These are phyloP conservation scores for Mobula birostris DNA, from an alignment of 2,113 vertebrate genomes.

Conservation along the genomic window DNA sequence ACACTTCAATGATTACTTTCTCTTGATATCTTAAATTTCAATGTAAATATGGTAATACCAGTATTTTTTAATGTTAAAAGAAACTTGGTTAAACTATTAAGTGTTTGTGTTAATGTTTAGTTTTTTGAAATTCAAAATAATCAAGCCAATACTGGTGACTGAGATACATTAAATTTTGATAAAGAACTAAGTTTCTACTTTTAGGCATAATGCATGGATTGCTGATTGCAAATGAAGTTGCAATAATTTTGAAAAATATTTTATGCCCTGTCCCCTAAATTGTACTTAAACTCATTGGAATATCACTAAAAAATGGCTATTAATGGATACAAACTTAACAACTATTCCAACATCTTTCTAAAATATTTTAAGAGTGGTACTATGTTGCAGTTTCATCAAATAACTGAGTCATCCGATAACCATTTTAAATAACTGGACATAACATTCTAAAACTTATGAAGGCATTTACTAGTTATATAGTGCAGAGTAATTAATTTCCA, in stretches of 20 bases:
- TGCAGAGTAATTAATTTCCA: too few relatives aligned
- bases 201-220: background rate
- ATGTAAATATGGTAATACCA: background rate
- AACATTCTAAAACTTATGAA: too few relatives aligned
- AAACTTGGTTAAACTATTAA: background rate
- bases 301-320: background rate
- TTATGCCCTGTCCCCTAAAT: background rate
- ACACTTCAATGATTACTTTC: background rate
- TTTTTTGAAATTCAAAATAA: background rate
- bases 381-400: too few relatives aligned
- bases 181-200: background rate
- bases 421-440: background rate
- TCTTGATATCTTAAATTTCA: background rate
- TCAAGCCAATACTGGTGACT: background rate
- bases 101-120: background rate
- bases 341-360: too few relatives aligned
- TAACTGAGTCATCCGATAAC: too few relatives aligned
- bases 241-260: background rate
- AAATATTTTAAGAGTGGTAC: too few relatives aligned
- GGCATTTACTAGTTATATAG: too few relatives aligned
- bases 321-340: too few relatives aligned
- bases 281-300: background rate
- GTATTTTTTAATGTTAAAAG: background rate
- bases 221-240: background rate
- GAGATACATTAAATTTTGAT: background rate